Evolutionary conservation across 2,888 invertebrate genomes (phyloP).

Genomic region (Papilio gigon): DNA sequence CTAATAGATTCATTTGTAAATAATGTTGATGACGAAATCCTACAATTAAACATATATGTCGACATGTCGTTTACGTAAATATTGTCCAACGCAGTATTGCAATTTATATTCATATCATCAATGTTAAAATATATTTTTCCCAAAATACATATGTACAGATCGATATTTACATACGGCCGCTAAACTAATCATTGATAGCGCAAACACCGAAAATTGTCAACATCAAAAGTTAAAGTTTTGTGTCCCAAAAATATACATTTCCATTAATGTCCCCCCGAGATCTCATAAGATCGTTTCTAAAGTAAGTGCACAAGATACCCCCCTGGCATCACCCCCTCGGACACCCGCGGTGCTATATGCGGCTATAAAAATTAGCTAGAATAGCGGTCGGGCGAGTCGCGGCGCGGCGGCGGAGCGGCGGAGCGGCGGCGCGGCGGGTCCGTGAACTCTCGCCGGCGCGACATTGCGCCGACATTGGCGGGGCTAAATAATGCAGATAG

Average conservation of each 20-base stretch:
- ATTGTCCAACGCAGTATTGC: not conserved
- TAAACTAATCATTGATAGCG: conserved; percentile 8
- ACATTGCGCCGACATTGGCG: conserved; percentile 72
- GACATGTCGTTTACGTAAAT: not conserved
- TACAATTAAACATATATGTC: not conserved
- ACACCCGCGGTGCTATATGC: conserved; percentile 22
- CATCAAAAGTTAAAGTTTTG: conserved; percentile 12
- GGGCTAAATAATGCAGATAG: conserved; percentile 81
- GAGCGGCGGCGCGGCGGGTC: conserved; percentile 69
- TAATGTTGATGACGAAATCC: too few relatives aligned
- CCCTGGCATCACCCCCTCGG: conserved; percentile 4
- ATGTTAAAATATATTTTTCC: not conserved
- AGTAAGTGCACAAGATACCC: not conserved
- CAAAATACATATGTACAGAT: not conserved
- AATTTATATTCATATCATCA: not conserved
- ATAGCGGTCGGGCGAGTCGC: conserved; percentile 68
- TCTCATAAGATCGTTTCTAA: too few relatives aligned
- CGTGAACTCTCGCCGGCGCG: conserved; percentile 69
- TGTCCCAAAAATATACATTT: not conserved
- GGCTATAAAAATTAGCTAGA: conserved; percentile 68
- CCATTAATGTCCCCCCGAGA: not conserved
- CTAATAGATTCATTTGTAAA: too few relatives aligned
- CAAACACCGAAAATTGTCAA: conserved; percentile 8
- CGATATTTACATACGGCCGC: not conserved
- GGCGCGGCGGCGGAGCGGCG: conserved; percentile 58